Evolutionary conservation across 2,113 vertebrate genomes (phyloP).

Genomic region (Alectura lathami): DNA sequence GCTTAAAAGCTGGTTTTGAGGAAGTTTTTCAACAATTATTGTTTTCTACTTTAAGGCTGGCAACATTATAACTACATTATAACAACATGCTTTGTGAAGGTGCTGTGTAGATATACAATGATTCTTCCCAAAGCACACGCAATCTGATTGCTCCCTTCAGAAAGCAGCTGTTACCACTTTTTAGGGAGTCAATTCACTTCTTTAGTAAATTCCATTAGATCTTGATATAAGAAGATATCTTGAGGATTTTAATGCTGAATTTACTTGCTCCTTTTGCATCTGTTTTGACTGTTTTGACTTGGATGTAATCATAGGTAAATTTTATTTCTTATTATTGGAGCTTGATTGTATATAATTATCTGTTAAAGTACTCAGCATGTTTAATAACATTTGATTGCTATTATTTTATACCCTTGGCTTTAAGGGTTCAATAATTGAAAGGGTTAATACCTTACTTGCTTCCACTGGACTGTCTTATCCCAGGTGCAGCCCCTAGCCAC

Average conservation of each 20-base stretch:
- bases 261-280: not conserved
- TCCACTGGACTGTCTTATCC: not conserved
- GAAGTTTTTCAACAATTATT: not conserved
- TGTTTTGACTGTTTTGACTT: slow-evolving; percentile 29
- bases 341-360: slow-evolving; percentile 48
- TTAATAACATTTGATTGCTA: slow-evolving; percentile 54
- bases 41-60: not conserved
- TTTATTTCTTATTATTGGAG: slow-evolving; percentile 39
- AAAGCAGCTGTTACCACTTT: slow-evolving; percentile 19
- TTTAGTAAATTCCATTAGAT: not conserved
- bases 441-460: not conserved
- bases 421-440: not conserved
- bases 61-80: not conserved
- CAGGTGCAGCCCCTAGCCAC: not conserved
- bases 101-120: not conserved
- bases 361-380: slow-evolving; percentile 8
- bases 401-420: not conserved
- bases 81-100: not conserved
- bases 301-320: slow-evolving; percentile 27
- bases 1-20: not conserved
- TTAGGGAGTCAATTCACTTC: not conserved
- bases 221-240: not conserved
- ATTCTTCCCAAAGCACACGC: not conserved
- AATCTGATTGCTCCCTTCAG: not conserved
- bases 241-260: not conserved